phyloP scores from a whole-genome alignment of 2,888 invertebrate genomes.

The Diaperis boleti region DNA sequence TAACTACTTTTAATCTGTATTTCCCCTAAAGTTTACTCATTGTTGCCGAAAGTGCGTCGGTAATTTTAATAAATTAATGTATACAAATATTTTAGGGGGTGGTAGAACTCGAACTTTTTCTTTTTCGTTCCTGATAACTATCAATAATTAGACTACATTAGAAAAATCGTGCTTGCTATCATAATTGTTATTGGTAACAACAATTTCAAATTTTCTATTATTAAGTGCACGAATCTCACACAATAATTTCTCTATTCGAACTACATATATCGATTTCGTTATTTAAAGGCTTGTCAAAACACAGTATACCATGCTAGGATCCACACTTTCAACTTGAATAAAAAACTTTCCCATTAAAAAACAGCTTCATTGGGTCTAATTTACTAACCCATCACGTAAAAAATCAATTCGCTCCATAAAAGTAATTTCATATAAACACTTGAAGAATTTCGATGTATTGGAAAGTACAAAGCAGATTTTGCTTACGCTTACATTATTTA shows the following conservation, averaged over 20 bases:
- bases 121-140: constrained; percentile 12
- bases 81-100: too few relatives aligned
- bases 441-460: constrained; percentile 15
- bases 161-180: constrained; percentile 14
- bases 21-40: too few relatives aligned
- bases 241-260: constrained; percentile 9
- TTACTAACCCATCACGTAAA: neutral
- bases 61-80: too few relatives aligned
- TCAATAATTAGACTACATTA: constrained; percentile 4
- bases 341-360: constrained; percentile 2
- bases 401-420: constrained; percentile 6
- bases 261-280: neutral
- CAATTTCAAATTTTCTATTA: constrained; percentile 14
- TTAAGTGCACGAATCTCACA: constrained; percentile 4
- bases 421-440: constrained; percentile 10
- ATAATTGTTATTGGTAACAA: neutral
- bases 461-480: constrained; percentile 7
- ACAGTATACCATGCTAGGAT: too few relatives aligned
- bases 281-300: neutral
- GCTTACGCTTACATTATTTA: neutral
- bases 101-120: too few relatives aligned
- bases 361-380: constrained; percentile 2
- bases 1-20: too few relatives aligned
- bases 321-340: too few relatives aligned
- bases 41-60: too few relatives aligned